Conservation (phyloP, 2,888 invertebrate species). For the Lasioglossum calceatum region DNA sequence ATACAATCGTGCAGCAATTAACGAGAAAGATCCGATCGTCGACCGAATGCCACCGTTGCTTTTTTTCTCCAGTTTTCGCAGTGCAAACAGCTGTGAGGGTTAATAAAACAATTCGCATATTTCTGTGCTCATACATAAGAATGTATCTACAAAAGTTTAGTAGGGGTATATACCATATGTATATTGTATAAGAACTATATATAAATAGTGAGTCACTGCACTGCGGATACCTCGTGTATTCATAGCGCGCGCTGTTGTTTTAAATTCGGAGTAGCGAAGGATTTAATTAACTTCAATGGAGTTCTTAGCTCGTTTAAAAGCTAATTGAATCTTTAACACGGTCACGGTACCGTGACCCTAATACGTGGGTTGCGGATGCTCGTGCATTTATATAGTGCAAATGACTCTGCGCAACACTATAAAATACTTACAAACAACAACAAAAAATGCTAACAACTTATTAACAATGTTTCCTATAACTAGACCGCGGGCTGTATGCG, state of each 20-base stretch:
- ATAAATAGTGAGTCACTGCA: neutral
- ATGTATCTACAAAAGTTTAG: neutral
- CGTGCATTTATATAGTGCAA: neutral
- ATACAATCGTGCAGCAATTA: neutral
- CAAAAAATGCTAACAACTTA: neutral
- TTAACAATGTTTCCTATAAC: neutral
- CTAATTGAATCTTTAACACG: constrained; percentile 8
- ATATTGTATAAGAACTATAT: neutral
- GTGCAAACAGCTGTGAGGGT: neutral
- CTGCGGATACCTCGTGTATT: neutral
- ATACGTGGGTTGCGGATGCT: neutral
- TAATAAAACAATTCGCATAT: neutral
- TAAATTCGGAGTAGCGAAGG: neutral
- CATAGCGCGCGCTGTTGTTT: neutral
- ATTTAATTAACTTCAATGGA: neutral
- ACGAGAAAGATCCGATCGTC: neutral
- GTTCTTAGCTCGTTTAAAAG: constrained; percentile 11
- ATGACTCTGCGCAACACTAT: neutral
- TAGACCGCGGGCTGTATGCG: neutral
- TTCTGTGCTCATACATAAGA: neutral
- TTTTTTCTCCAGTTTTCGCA: neutral
- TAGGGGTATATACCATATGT: neutral
- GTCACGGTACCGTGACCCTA: constrained; percentile 10
- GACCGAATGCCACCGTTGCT: neutral
- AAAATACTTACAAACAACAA: neutral